These are phyloP conservation scores for Orcinus orca DNA, from an alignment of 2,113 vertebrate genomes.

Conservation along the genomic window DNA sequence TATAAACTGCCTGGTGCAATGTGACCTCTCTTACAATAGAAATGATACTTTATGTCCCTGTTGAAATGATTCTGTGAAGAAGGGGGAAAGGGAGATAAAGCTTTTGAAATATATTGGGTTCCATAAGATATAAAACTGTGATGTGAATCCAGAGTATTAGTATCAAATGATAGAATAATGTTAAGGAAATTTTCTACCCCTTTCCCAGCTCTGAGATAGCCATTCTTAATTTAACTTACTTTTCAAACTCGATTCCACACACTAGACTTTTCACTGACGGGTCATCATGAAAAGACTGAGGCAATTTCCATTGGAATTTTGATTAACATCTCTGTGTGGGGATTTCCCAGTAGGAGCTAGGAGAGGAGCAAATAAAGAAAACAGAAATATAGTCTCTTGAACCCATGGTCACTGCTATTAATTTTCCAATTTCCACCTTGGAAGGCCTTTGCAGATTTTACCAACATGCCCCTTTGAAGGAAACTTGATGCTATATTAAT, in stretches of 20 bases:
- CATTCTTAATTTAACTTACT: not conserved
- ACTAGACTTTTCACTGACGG: not conserved
- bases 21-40: slow-evolving; percentile 30
- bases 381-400: slow-evolving; percentile 17
- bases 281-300: not conserved
- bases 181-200: not conserved
- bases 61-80: not conserved
- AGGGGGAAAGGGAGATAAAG: not conserved
- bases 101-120: not conserved
- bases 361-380: not conserved
- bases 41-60: not conserved
- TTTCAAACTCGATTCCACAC: not conserved
- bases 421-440: slow-evolving; percentile 57
- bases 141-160: not conserved
- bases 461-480: not conserved
- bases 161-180: not conserved
- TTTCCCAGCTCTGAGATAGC: not conserved
- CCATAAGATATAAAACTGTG: not conserved
- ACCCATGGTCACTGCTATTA: slow-evolving; percentile 23
- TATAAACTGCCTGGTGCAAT: slow-evolving; percentile 18
- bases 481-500: not conserved
- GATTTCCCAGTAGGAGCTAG: slow-evolving; percentile 33
- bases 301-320: not conserved
- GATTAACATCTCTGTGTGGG: slow-evolving; percentile 49
- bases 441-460: not conserved